Evolutionary conservation across 2,888 invertebrate genomes (phyloP).

Genomic region (Drosophila sordidapex): DNA sequence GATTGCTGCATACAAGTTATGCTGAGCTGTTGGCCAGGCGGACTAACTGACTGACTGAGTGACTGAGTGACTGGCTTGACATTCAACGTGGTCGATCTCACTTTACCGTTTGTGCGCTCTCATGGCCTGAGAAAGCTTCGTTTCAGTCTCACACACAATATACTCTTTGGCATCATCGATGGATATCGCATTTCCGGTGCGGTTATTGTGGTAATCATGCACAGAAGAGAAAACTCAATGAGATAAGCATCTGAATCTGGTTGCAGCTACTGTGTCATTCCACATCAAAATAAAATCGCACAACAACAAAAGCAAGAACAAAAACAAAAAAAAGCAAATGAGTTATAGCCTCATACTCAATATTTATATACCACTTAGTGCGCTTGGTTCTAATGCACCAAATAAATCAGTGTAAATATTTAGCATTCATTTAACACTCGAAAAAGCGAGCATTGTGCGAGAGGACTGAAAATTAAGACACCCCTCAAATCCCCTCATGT

Average conservation of each 20-base stretch:
- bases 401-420: conserved; percentile 76
- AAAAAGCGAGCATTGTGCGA: conserved; percentile 15
- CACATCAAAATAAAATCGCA: conserved; percentile 5
- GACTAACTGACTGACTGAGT: conserved; percentile 23
- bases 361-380: conserved; percentile 73
- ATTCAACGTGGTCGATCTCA: conserved; percentile 49
- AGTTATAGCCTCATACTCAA: conserved; percentile 50
- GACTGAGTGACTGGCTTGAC: conserved; percentile 41
- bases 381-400: conserved; percentile 65
- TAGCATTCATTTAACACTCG: conserved; percentile 73
- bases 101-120: conserved; percentile 63
- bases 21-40: not conserved
- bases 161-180: conserved; percentile 28
- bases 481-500: not conserved
- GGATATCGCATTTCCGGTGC: conserved; percentile 74
- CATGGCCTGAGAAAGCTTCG: conserved; percentile 56
- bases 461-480: not conserved
- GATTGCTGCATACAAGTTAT: conserved; percentile 20
- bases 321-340: conserved; percentile 29
- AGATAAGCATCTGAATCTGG: conserved; percentile 37
- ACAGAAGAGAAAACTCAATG: conserved; percentile 43
- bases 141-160: conserved; percentile 21
- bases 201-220: conserved; percentile 67
- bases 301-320: not conserved
- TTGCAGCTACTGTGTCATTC: conserved; percentile 38